A percentile compares a stretch with the other conserved stretches of the same genome.
Conservation (phyloP, 1,140 invertebrate species). For the Drosophila simulans region DNA sequence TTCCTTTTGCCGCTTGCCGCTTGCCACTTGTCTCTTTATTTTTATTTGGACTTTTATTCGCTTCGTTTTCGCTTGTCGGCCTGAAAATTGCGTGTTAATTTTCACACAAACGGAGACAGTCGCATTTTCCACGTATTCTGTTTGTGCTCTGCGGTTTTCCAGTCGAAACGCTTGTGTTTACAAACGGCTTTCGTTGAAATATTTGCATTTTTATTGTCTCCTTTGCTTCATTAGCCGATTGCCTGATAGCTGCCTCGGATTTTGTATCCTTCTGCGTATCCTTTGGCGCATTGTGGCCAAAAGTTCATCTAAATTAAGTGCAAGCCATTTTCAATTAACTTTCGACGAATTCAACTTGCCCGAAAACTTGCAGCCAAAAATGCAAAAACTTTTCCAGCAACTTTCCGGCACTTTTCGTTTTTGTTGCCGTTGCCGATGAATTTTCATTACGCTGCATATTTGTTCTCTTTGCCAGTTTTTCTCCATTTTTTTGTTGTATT, state of each 20-base stretch:
- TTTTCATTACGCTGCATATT: slow-evolving; percentile 80
- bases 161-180: slow-evolving; percentile 47
- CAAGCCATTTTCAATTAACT: slow-evolving; percentile 78
- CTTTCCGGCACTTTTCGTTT: slow-evolving; percentile 32
- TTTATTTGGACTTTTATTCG: slow-evolving; percentile 65
- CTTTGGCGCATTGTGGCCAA: slow-evolving; percentile 58
- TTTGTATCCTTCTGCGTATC: slow-evolving; percentile 23
- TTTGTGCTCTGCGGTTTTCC: slow-evolving; percentile 71
- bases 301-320: slow-evolving; percentile 74
- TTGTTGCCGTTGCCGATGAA: slow-evolving; percentile 62
- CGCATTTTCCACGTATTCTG: slow-evolving; percentile 58
- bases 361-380: slow-evolving; percentile 66
- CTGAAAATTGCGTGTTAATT: slow-evolving; percentile 78
- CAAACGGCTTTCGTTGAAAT: slow-evolving; percentile 60
- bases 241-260: slow-evolving; percentile 38
- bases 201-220: slow-evolving; percentile 79
- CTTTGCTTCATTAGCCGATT: slow-evolving; percentile 68
- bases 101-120: slow-evolving; percentile 66
- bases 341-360: slow-evolving; percentile 58
- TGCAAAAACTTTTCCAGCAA: slow-evolving; percentile 63
- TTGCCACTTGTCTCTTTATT: slow-evolving; percentile 28
- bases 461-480: slow-evolving; percentile 38
- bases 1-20: slow-evolving; percentile 20
- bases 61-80: slow-evolving; percentile 31
- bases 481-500: neutral